Percentiles rank a stretch among this genome's conserved stretches.
phyloP scores from a whole-genome alignment of 1,140 invertebrate genomes.

The Heterodera carotae region DNA sequence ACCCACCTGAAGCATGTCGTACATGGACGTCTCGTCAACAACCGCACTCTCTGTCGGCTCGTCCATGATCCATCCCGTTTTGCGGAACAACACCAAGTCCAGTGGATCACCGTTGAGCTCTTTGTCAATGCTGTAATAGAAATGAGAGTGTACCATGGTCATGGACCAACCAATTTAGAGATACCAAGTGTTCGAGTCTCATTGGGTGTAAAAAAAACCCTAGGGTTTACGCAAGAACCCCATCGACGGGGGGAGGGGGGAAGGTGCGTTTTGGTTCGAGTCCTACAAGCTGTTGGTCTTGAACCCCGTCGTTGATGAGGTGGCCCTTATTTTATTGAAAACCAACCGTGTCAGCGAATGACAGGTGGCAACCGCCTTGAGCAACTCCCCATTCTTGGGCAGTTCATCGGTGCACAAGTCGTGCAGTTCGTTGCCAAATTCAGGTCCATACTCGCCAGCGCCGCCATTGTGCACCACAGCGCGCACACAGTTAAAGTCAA shows the following conservation, averaged over 20 bases:
- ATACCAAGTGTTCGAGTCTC: not conserved
- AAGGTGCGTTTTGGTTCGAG: too few species aligned
- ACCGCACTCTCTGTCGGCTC: slow-evolving; percentile 74
- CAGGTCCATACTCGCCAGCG: not conserved
- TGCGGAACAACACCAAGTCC: slow-evolving; percentile 79
- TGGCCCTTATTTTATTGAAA: too few species aligned
- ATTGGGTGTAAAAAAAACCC: not conserved
- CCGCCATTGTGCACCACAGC: slow-evolving; percentile 53
- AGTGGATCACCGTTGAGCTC: slow-evolving; percentile 84
- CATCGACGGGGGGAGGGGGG: too few species aligned
- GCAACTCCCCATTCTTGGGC: slow-evolving; percentile 51
- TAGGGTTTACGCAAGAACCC: too few species aligned
- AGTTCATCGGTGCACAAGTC: slow-evolving; percentile 57
- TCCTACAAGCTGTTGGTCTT: too few species aligned
- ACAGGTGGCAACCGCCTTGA: slow-evolving; percentile 64
- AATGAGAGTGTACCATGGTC: slow-evolving; percentile 45
- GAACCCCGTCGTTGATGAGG: too few species aligned
- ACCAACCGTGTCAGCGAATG: slow-evolving; percentile 57
- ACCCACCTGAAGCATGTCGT: slow-evolving; percentile 47
- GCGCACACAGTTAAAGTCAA: slow-evolving; percentile 86
- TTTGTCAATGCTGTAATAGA: slow-evolving; percentile 72
- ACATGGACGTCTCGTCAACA: slow-evolving; percentile 56
- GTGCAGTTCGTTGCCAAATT: slow-evolving; percentile 53
- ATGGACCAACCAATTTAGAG: too few species aligned
- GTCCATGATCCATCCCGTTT: slow-evolving; percentile 73